Base-by-base conservation (phyloP, 2,888 invertebrate genomes). In the Brachyptera putata region DNA sequence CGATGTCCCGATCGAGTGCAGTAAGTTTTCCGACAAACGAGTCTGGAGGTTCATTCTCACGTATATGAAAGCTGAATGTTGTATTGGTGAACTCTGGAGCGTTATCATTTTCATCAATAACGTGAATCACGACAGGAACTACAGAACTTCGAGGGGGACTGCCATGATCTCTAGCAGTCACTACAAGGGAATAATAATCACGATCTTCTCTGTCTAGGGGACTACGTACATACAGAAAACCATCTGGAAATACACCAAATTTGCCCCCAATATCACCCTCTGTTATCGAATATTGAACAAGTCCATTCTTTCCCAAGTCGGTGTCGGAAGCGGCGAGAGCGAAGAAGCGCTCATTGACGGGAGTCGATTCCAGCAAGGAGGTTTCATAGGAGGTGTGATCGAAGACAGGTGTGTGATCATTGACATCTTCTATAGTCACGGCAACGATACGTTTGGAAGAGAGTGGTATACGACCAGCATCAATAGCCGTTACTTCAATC, bases 21-120 rank as follows among this genome's bases (percentile, higher is more conserved):
- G 87, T 85, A 64, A 98, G 77, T 74, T 92, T 92, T 1, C 97
- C 93, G 25, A 98, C 91, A 75, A 94, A 95, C 0, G 93, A 89
- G 73, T 92, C 92, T 0, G 87, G 83, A 1, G 90, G 88, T 66
- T 91, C 89, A 74, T 94, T 93, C 76, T 95, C 94, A 57, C 87
- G 84, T 16, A 97, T 84, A 73, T 85, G 89, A 72, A 96, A 95
- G 61, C 88, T 87, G 75, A 97, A 98, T 14, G 91, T 91, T 26
- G 85, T 84, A 69, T 96, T 93, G 1, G 87, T 86, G 75, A 99
- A 98, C 72, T 88, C 84, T 0, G 98, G 98, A 26, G 88, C 85
- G 74, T 96, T 95, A 76, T 98, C 97, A 75, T 99, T 98, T 76
- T 96, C 95, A 76, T 97, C 98, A 63, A 94, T 85, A 21, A 97